Base-by-base conservation (phyloP, 2,888 invertebrate genomes). In the Protophormia terraenovae region DNA sequence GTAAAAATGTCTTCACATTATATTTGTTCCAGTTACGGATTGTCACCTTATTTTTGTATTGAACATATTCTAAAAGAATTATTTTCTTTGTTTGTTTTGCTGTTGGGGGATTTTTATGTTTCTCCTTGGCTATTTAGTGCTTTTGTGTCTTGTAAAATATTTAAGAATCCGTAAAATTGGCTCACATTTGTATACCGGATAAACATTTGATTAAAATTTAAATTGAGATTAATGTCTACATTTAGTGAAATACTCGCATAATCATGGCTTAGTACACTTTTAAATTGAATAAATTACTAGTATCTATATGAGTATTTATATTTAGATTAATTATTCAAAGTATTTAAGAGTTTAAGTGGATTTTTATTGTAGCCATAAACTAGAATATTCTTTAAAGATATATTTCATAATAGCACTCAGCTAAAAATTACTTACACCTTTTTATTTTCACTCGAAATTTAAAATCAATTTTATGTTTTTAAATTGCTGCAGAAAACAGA, bases 181-280 rank as follows among this genome's bases (percentile, higher is more conserved):
- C 58, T 67, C 58, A 67, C 66, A 67, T 45, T 58, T 58, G 53
- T 53, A 53, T 53, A 7, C 53, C 41, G 62, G 38, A 62, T 79
- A 64, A 79, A 71, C 71, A 71, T 71, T 79, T 64, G 78, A 79
- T 79, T 64, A 64, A 32, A 72, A 64, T 66, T 64, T 72, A 55
- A 66, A 80, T 72, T 72, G 72, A 80, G 72, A 72, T 80, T 72
- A 80, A 72, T 80, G 72, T 66, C 64, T 24, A 45, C 27, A 55
- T 66, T 64, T 55, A 41, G 35, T 67, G 8, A 41, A 64, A 19
- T n/a, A 27, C 8, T 38, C 22, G 12, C 14, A 27, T 6, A 29
- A 7, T 27, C 5, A 45, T 45, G n/a, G n/a, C 16, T 6, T 45
- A n/a, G 14, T 16, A 2, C 16, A 7, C 41, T 12, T 41, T 3